Percentiles rank a stretch among this genome's conserved stretches.
These are phyloP conservation scores for Dolichopus griseipennis DNA, from an alignment of 2,888 invertebrate species.

Conservation along the genomic window DNA sequence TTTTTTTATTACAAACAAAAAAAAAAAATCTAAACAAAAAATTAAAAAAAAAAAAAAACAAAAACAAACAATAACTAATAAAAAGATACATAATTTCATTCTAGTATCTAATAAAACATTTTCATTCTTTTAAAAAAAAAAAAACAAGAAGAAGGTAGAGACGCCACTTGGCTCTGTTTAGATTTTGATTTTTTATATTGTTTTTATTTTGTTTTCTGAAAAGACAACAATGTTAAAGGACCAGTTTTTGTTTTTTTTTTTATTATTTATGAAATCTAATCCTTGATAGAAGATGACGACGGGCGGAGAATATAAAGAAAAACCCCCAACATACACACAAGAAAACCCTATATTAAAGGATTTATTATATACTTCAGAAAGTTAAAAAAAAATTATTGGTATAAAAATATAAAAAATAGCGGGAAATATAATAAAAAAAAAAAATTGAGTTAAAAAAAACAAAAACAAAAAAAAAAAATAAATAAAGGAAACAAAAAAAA, in stretches of 20 bases:
- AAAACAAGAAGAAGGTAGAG: not conserved
- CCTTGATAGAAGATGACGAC: not conserved
- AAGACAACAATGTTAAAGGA: too few relatives aligned
- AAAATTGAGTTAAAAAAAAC: not conserved
- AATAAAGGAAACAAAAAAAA: not conserved
- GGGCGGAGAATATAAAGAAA: not conserved
- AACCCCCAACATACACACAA: too few relatives aligned
- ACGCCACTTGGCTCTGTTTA: not conserved
- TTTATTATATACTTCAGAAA: not conserved
- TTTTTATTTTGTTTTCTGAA: not conserved
- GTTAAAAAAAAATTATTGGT: not conserved
- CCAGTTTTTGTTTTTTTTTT: too few relatives aligned
- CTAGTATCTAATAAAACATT: too few relatives aligned
- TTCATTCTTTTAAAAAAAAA: too few relatives aligned
- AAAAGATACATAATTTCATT: too few relatives aligned
- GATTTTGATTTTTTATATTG: not conserved
- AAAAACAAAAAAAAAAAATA: not conserved
- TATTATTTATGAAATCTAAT: slow-evolving; percentile 6
- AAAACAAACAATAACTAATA: not conserved
- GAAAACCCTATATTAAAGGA: too few relatives aligned
- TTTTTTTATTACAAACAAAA: too few relatives aligned
- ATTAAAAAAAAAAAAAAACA: too few relatives aligned
- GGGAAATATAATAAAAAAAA: not conserved
- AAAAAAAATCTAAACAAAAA: too few relatives aligned
- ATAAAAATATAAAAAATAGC: not conserved